Conservation (phyloP, 2,888 invertebrate species). For the Boloria euphrosyne region DNA sequence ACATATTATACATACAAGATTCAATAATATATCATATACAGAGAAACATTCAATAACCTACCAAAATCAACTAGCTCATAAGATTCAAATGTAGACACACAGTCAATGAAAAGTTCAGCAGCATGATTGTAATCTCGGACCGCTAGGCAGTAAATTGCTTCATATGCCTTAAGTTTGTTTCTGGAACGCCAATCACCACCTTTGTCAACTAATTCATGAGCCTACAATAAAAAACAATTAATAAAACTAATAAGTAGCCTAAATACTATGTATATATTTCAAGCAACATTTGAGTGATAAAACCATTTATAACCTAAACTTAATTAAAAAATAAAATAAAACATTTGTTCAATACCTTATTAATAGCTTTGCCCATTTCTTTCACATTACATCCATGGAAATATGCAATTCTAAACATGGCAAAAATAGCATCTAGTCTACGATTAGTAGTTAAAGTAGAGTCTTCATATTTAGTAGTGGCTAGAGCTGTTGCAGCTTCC, state of each 20-base stretch:
- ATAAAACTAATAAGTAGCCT: not conserved
- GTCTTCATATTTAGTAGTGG: constrained; percentile 80
- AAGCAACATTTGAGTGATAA: no score
- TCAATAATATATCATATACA: not conserved
- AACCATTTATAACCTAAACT: not conserved
- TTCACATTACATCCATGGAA: constrained; percentile 83
- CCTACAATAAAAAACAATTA: constrained; percentile 55
- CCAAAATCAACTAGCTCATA: constrained; percentile 99
- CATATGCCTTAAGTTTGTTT: constrained; percentile 98
- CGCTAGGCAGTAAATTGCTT: constrained; percentile 97
- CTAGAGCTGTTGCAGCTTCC: constrained; percentile 75
- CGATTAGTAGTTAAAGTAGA: constrained; percentile 80
- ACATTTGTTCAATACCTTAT: constrained; percentile 63
- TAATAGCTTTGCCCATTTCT: constrained; percentile 81
- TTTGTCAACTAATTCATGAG: constrained; percentile 91
- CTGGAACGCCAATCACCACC: constrained; percentile 99
- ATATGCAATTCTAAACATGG: constrained; percentile 81
- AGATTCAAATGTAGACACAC: constrained; percentile 99
- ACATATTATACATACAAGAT: no score
- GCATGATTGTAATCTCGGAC: constrained; percentile 98
- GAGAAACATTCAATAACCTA: constrained; percentile 48
- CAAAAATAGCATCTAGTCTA: constrained; percentile 80
- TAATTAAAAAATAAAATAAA: not conserved
- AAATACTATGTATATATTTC: not conserved
- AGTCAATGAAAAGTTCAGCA: constrained; percentile 97